These are phyloP conservation scores for Galeruca laticollis DNA, from an alignment of 2,888 invertebrate genomes.

Conservation along the genomic window DNA sequence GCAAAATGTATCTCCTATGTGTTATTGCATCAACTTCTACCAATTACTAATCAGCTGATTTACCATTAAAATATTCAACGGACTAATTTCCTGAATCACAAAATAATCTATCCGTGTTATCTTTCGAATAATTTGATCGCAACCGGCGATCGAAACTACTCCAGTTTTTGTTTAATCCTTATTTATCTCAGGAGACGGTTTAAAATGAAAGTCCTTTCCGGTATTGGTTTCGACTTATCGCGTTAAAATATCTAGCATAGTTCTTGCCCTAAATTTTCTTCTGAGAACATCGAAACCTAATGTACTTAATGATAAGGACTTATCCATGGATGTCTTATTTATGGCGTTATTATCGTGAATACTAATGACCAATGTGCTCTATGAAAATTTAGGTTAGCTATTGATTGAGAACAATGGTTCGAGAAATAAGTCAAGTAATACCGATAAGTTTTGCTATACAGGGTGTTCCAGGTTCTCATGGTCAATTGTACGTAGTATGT, in stretches of 20 bases:
- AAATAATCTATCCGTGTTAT: not conserved
- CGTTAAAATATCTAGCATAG: not conserved
- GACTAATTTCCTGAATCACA: not conserved
- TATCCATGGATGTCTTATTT: conserved; percentile 21
- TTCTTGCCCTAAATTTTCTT: conserved; percentile 10
- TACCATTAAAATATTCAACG: not conserved
- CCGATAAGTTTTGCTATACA: too few relatives aligned
- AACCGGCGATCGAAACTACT: not conserved
- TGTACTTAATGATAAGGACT: conserved; percentile 25
- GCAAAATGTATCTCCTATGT: too few relatives aligned
- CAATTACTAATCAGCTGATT: too few relatives aligned
- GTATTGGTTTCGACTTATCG: conserved; percentile 6
- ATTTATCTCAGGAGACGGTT: not conserved
- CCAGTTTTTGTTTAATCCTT: not conserved
- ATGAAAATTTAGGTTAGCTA: not conserved
- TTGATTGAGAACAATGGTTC: not conserved
- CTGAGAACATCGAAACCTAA: conserved; percentile 2
- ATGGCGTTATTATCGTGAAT: conserved; percentile 23
- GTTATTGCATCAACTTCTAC: too few relatives aligned
- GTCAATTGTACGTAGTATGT: too few relatives aligned
- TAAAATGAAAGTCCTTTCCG: conserved; percentile 10
- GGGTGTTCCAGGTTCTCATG: too few relatives aligned
- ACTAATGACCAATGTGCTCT: conserved; percentile 18
- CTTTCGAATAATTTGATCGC: conserved; percentile 2
- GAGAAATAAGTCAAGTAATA: not conserved